A percentile compares a stretch with the other conserved stretches of the same genome.
These are phyloP conservation scores for Ptychodera flava DNA, from an alignment of 35 echinoderm and acorn worm species.

Conservation along the genomic window DNA sequence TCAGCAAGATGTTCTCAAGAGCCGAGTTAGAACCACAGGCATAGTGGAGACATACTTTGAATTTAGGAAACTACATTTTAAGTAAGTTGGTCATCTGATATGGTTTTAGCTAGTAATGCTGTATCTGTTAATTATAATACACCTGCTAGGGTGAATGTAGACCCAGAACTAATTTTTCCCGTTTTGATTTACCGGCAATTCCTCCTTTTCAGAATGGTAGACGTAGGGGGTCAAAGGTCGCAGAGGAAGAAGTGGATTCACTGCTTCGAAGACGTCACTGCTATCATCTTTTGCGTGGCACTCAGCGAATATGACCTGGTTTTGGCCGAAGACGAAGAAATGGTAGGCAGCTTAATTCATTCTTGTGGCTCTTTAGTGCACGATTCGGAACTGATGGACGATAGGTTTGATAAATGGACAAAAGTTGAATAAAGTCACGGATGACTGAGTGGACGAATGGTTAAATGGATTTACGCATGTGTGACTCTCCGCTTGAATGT, in stretches of 20 bases:
- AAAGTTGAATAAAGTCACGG: no score
- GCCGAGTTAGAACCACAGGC: conserved; percentile 92
- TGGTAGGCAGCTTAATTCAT: conserved; percentile 53
- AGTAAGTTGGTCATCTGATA: conserved; percentile 35
- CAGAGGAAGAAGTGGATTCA: conserved; percentile 98
- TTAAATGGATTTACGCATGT: no score
- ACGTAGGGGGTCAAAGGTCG: conserved; percentile 96
- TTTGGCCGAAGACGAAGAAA: conserved; percentile 82
- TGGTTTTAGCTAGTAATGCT: neutral
- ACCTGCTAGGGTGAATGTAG: neutral
- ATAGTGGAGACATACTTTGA: conserved; percentile 99
- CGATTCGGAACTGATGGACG: no score
- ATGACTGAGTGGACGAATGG: no score
- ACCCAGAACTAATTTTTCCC: neutral
- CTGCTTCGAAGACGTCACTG: conserved; percentile 99
- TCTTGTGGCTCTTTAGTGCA: no score
- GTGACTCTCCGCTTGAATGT: no score
- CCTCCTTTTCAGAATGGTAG: conserved; percentile 59
- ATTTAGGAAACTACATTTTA: conserved; percentile 97
- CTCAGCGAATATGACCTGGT: conserved; percentile 91
- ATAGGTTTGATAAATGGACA: no score
- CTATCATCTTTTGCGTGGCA: conserved; percentile 95
- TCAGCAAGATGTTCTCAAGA: conserved; percentile 92
- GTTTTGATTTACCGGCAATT: neutral
- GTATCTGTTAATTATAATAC: neutral